Evolutionary conservation across 2,888 invertebrate genomes (phyloP).

Genomic region (Drosophila atripex): DNA sequence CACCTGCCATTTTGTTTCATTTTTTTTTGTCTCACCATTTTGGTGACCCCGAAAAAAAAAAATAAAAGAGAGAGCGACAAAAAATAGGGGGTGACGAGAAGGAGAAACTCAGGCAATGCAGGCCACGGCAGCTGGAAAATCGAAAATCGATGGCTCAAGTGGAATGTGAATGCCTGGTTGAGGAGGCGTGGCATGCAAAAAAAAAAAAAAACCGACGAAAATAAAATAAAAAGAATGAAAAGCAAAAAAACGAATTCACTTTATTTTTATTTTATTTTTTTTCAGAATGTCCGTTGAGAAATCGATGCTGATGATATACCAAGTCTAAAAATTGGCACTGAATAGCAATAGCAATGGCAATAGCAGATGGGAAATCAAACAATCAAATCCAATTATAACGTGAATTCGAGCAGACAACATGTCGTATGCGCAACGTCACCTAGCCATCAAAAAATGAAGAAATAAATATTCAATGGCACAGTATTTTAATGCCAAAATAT

Average conservation of each 20-base stretch:
- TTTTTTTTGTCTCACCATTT: constrained; percentile 14
- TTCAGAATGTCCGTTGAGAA: not conserved
- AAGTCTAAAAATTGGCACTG: constrained; percentile 18
- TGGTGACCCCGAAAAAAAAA: constrained; percentile 21
- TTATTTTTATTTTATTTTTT: constrained; percentile 22
- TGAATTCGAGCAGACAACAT: constrained; percentile 42
- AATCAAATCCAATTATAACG: constrained; percentile 68
- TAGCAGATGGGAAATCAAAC: constrained; percentile 53
- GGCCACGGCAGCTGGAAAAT: constrained; percentile 46
- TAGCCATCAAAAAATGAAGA: too few relatives aligned
- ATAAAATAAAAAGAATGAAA: not conserved
- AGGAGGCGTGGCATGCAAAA: constrained; percentile 23
- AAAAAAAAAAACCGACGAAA: constrained; percentile 3
- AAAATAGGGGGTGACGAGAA: not conserved
- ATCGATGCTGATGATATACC: constrained; percentile 9
- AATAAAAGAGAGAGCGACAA: not conserved
- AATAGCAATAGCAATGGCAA: constrained; percentile 33
- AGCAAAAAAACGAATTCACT: not conserved
- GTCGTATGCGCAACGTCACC: constrained; percentile 19
- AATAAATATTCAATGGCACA: too few relatives aligned
- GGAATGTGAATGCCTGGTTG: constrained; percentile 3
- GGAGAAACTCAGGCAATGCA: constrained; percentile 19
- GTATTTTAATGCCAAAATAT: too few relatives aligned
- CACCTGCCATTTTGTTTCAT: constrained; percentile 9
- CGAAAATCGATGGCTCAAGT: constrained; percentile 62